Conservation (phyloP, 2,113 vertebrate species). For the Oreochromis niloticus region DNA sequence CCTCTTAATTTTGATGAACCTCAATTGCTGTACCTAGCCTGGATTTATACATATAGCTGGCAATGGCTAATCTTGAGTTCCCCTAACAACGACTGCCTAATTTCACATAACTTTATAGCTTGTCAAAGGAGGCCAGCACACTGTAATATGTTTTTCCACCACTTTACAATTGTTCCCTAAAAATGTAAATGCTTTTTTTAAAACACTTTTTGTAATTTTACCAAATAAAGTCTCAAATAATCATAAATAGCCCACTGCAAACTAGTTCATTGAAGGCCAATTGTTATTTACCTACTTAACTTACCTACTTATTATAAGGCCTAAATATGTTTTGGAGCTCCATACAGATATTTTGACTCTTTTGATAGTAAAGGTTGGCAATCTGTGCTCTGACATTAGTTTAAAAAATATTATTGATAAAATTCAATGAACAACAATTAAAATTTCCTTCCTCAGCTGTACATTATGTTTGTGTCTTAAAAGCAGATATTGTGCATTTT, state of each 20-base stretch:
- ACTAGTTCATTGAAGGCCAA: background rate
- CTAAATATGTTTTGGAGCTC: background rate
- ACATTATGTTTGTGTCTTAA: background rate
- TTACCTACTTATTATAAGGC: background rate
- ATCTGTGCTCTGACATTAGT: background rate
- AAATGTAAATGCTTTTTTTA: background rate
- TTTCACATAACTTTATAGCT: background rate
- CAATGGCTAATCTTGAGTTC: background rate
- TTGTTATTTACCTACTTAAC: background rate
- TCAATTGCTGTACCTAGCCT: background rate
- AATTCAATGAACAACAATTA: background rate
- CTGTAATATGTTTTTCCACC: background rate
- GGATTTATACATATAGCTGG: background rate
- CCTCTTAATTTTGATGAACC: background rate
- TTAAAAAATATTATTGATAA: rapidly evolving
- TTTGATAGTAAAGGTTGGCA: background rate
- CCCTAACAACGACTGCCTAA: background rate
- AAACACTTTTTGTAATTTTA: background rate
- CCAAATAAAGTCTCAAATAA: background rate
- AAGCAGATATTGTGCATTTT: background rate
- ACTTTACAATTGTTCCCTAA: background rate
- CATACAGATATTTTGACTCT: background rate
- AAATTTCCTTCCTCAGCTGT: background rate
- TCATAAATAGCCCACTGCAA: background rate
- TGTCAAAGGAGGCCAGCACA: background rate